phyloP scores from a whole-genome alignment of 2,797 vertebrate species.

The Denticeps clupeoides region DNA sequence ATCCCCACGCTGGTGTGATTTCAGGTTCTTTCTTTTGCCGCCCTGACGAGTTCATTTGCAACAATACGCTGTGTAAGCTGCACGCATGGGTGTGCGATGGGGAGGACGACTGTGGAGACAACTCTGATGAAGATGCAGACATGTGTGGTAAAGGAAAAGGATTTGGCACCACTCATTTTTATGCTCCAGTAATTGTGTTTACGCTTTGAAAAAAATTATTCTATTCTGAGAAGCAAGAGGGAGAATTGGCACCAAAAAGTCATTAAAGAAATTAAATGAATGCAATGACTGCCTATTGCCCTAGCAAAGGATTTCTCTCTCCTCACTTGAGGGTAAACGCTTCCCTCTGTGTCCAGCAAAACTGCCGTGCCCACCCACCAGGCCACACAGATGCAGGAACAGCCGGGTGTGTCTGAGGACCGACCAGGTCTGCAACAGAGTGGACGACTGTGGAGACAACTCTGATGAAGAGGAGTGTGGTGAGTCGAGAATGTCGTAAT shows the following conservation, averaged over 20 bases:
- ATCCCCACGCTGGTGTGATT: conserved; percentile 20
- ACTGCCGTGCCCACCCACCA: conserved; percentile 80
- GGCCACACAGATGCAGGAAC: conserved; percentile 81
- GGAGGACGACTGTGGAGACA: conserved; percentile 95
- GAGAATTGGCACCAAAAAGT: too few species aligned
- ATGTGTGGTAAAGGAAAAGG: conserved; percentile 76
- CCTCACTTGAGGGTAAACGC: too few species aligned
- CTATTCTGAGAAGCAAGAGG: too few species aligned
- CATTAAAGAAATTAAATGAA: too few species aligned
- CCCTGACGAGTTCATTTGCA: conserved; percentile 90
- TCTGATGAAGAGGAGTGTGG: conserved; percentile 90
- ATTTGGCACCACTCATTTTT: neutral
- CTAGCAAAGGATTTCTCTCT: too few species aligned
- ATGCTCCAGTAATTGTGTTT: neutral
- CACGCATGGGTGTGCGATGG: conserved; percentile 93
- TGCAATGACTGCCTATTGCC: conserved; percentile 1
- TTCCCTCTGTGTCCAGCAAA: conserved; percentile 57
- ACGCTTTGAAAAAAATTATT: neutral
- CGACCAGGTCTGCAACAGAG: conserved; percentile 82
- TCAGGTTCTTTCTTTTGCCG: conserved; percentile 88
- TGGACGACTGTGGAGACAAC: conserved; percentile 90
- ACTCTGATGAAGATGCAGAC: conserved; percentile 85
- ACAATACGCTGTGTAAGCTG: conserved; percentile 95
- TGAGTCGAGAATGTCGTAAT: conserved; percentile 38
- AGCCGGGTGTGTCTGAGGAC: conserved; percentile 80